These are phyloP conservation scores for Exocentrus adspersus DNA, from an alignment of 2,888 invertebrate species.

Conservation along the genomic window DNA sequence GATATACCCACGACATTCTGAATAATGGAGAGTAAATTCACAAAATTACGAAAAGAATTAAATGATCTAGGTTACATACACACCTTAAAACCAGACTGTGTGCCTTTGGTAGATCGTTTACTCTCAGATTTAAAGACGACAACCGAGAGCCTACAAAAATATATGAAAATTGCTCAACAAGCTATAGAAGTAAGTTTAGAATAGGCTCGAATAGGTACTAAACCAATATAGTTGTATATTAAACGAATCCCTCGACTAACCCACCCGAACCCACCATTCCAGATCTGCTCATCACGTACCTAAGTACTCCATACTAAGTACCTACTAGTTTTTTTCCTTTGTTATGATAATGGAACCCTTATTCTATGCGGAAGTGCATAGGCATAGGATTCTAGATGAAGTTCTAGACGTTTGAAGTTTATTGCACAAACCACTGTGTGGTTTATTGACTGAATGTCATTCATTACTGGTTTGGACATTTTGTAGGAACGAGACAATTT, in stretches of 20 bases:
- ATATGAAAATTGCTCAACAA: constrained; percentile 79
- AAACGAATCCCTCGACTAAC: no score
- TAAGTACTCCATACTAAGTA: no score
- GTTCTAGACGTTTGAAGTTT: no score
- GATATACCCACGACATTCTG: no score
- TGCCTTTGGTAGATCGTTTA: constrained; percentile 83
- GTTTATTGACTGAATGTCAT: constrained; percentile 11
- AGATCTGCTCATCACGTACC: no score
- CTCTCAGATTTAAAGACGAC: constrained; percentile 86
- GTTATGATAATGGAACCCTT: no score
- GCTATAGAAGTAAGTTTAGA: constrained; percentile 68
- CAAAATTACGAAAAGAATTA: constrained; percentile 71
- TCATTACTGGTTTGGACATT: constrained; percentile 25
- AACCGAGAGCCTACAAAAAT: constrained; percentile 86
- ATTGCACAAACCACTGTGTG: constrained; percentile 6
- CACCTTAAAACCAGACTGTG: constrained; percentile 77
- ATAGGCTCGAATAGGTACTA: no score
- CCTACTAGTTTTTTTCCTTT: no score
- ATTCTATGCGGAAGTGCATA: no score
- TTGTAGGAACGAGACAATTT: constrained; percentile 76
- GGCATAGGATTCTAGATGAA: no score
- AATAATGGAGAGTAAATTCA: constrained; percentile 55
- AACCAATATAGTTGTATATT: no score
- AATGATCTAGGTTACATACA: constrained; percentile 87
- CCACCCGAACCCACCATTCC: no score